A percentile compares a stretch with the other conserved stretches of the same genome.
These are phyloP conservation scores for Thunnus albacares DNA, from an alignment of 2,797 vertebrate species.

Conservation along the genomic window DNA sequence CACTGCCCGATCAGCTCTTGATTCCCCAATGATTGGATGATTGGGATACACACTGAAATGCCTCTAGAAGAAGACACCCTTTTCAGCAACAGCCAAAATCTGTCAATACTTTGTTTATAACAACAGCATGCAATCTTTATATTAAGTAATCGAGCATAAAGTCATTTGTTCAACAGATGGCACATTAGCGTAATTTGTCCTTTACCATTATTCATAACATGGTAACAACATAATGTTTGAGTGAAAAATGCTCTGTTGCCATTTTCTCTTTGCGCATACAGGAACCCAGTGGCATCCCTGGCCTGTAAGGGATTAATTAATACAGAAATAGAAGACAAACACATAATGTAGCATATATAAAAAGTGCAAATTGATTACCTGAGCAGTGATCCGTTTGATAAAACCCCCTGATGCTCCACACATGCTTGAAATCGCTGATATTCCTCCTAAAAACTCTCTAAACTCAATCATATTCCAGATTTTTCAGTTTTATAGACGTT, in stretches of 20 bases:
- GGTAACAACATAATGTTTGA: background rate
- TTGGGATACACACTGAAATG: background rate
- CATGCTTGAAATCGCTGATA: too few relatives aligned
- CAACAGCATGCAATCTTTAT: background rate
- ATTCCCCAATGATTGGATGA: background rate
- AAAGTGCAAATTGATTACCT: conserved; percentile 11
- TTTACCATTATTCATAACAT: background rate
- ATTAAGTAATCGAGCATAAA: background rate
- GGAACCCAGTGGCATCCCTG: background rate
- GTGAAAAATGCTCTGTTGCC: too few relatives aligned
- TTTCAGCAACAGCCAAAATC: background rate
- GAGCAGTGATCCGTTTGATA: background rate
- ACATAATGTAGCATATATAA: background rate
- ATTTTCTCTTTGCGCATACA: too few relatives aligned
- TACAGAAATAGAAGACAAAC: background rate
- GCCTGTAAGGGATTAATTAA: background rate
- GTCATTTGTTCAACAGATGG: background rate
- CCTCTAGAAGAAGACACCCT: background rate
- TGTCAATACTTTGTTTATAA: background rate
- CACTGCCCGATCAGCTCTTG: background rate
- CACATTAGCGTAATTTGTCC: background rate
- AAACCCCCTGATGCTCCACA: too few relatives aligned
- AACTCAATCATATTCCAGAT: too few relatives aligned
- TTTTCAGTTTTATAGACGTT: background rate
- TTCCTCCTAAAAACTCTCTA: too few relatives aligned